A percentile compares a stretch with the other conserved stretches of the same genome.
Evolutionary conservation across 2,888 invertebrate genomes (phyloP).

Genomic region (Plebejus argus): DNA sequence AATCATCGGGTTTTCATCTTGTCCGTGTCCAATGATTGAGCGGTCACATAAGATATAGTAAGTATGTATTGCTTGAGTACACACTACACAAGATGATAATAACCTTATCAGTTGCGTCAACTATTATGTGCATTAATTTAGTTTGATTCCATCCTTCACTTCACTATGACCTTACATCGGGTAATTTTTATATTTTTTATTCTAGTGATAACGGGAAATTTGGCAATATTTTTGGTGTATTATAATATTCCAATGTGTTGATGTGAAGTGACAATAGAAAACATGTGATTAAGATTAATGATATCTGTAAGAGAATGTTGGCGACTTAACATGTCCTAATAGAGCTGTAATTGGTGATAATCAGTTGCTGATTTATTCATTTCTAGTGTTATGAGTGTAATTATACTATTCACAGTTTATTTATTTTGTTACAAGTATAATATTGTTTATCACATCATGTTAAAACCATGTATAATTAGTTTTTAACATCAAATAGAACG

Average conservation of each 20-base stretch:
- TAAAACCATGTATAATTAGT: too few relatives aligned
- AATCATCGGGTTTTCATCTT: slow-evolving; percentile 36
- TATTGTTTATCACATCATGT: too few relatives aligned
- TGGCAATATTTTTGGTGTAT: neutral
- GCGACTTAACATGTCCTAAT: neutral
- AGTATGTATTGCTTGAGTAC: slow-evolving; percentile 52
- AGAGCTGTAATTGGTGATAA: neutral
- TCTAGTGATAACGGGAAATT: neutral
- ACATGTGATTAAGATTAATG: neutral
- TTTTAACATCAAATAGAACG: too few relatives aligned
- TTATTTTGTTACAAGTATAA: neutral
- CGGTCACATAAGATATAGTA: slow-evolving; percentile 48
- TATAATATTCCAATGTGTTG: neutral
- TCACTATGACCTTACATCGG: slow-evolving; percentile 72
- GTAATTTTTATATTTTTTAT: slow-evolving; percentile 52
- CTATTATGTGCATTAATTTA: slow-evolving; percentile 60
- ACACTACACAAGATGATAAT: slow-evolving; percentile 63
- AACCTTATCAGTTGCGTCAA: slow-evolving; percentile 70
- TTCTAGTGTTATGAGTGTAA: neutral
- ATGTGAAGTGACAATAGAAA: neutral
- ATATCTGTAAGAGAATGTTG: neutral
- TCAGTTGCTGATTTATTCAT: slow-evolving; percentile 6
- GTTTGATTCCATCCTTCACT: slow-evolving; percentile 63
- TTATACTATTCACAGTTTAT: neutral
- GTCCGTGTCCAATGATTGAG: slow-evolving; percentile 52